phyloP scores from a whole-genome alignment of 2,797 vertebrate genomes.

The Chaetodon trifasciatus region DNA sequence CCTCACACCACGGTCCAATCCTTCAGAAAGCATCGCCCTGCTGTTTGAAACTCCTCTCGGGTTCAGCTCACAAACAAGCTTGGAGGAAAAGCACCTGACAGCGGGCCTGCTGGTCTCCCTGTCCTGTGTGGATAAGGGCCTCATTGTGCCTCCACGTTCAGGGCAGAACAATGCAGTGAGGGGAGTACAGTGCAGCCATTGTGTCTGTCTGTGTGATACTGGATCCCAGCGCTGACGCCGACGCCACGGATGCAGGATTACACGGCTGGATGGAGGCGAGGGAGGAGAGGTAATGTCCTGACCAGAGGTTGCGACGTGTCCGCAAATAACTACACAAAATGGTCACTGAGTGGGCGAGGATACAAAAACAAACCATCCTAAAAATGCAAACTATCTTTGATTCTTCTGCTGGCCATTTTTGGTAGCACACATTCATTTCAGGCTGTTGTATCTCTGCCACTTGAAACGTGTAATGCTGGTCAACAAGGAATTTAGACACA shows the following conservation, averaged over 20 bases:
- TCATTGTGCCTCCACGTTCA: slow-evolving; percentile 77
- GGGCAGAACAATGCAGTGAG: slow-evolving; percentile 69
- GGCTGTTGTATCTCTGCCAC: neutral
- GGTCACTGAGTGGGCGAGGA: neutral
- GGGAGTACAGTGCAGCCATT: slow-evolving; percentile 79
- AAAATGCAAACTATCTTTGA: neutral
- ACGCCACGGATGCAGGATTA: slow-evolving; percentile 57
- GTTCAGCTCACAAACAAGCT: slow-evolving; percentile 27
- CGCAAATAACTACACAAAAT: neutral
- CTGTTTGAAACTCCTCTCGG: slow-evolving; percentile 11
- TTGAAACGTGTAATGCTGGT: neutral
- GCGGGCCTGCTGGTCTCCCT: slow-evolving; percentile 14
- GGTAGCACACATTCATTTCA: neutral
- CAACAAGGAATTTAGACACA: neutral
- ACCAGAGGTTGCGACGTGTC: slow-evolving; percentile 31
- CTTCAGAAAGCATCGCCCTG: neutral
- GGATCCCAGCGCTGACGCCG: slow-evolving; percentile 73
- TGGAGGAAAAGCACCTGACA: slow-evolving; percentile 72
- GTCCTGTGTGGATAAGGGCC: slow-evolving; percentile 67
- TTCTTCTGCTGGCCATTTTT: neutral
- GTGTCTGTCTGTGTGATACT: slow-evolving; percentile 71
- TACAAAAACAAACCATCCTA: neutral
- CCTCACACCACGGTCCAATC: neutral
- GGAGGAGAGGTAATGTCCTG: slow-evolving; percentile 26
- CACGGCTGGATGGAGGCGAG: slow-evolving; percentile 49